Evolutionary conservation across 2,888 invertebrate species (phyloP).

Genomic region (Pyrrhosoma nymphula): DNA sequence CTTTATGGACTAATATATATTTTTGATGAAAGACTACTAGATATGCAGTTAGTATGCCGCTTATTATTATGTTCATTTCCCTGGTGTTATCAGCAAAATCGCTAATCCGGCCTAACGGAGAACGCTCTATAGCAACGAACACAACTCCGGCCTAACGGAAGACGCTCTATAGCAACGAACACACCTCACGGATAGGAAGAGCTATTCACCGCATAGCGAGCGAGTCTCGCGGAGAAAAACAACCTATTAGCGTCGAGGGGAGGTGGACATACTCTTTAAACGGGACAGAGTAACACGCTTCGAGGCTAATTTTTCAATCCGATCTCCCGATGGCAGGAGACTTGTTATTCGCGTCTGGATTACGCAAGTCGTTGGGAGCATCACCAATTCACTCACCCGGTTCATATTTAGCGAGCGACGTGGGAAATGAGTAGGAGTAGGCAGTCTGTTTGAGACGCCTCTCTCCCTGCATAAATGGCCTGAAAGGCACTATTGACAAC

Average conservation of each 20-base stretch:
- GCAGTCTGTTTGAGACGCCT: background rate
- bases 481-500: background rate
- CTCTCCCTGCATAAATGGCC: too few relatives aligned
- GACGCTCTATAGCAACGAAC: too few relatives aligned
- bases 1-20: too few relatives aligned
- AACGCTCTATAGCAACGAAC: too few relatives aligned
- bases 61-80: too few relatives aligned
- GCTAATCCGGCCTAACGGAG: too few relatives aligned
- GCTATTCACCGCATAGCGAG: background rate
- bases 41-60: too few relatives aligned
- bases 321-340: background rate
- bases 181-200: too few relatives aligned
- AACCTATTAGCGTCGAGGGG: constrained; percentile 12
- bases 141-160: too few relatives aligned
- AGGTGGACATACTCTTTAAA: background rate
- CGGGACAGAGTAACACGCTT: background rate
- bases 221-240: background rate
- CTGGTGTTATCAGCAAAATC: too few relatives aligned
- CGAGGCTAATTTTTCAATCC: background rate
- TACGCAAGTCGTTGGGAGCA: background rate
- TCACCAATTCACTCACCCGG: background rate
- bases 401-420: background rate
- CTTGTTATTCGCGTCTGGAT: background rate
- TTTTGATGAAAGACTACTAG: too few relatives aligned
- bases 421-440: background rate